Conservation (phyloP, 2,888 invertebrate genomes). For the Agrochola litura region DNA sequence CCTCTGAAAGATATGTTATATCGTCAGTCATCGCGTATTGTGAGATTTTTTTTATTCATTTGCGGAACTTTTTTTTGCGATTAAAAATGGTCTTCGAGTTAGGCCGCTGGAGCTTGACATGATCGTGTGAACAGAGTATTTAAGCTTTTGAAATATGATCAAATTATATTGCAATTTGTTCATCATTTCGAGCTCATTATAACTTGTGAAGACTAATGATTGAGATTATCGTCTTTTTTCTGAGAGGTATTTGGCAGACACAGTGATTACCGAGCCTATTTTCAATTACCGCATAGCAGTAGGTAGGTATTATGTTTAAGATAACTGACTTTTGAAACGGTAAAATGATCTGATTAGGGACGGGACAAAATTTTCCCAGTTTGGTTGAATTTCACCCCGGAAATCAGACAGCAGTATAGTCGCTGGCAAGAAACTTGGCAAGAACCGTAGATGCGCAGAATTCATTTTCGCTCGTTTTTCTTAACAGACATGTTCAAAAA, state of each 20-base stretch:
- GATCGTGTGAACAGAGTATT: not conserved
- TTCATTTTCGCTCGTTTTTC: too few species aligned
- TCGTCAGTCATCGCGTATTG: conserved; percentile 32
- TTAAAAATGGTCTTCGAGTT: not conserved
- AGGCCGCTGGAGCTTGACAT: not conserved
- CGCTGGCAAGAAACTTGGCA: too few species aligned
- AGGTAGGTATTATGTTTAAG: not conserved
- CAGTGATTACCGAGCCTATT: not conserved
- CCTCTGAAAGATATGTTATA: conserved; percentile 39
- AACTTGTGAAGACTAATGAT: not conserved
- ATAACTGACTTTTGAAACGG: not conserved
- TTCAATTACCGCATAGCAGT: not conserved
- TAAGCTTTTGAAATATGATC: not conserved
- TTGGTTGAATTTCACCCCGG: too few species aligned
- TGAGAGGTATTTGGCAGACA: not conserved
- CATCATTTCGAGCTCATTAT: conserved; percentile 3
- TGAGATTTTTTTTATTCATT: not conserved
- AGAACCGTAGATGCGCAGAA: too few species aligned
- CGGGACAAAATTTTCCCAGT: too few species aligned
- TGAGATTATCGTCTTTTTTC: not conserved
- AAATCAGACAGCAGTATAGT: not conserved
- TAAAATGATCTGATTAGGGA: not conserved
- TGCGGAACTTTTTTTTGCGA: not conserved
- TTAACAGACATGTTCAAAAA: too few species aligned
- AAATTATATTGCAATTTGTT: conserved; percentile 13